Evolutionary conservation across 2,797 vertebrate species (phyloP), one percentile per base, ranked within the genome.

Genomic region (Naso thynnoides): DNA sequence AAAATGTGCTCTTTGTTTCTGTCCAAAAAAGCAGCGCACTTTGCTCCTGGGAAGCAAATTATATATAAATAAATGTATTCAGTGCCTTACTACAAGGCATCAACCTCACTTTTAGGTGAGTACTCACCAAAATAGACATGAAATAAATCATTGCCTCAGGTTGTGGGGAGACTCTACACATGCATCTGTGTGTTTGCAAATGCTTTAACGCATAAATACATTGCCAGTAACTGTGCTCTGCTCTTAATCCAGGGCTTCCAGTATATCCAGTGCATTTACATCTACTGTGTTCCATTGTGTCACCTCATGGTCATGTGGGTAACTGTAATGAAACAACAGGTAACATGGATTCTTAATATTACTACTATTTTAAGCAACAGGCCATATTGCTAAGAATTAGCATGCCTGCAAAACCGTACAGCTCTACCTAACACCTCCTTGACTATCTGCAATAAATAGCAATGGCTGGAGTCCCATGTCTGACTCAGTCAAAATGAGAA

Each of bases 381-480:
- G n/a, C 48, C 26, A 16, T 50, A 56, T 29, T 70, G 41, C 42
- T 57, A 39, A 49, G 45, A 65, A 49, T 57, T 41, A 58, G 33
- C 61, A 56, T 41, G 57, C 23, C 57, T 47, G 41, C 47, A 78
- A 60, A 78, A 47, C 89, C 90, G 84, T 88, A 91, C 90, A 81
- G 65, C 91, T 94, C 86, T 92, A 93, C 93, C 91, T 92, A 93
- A 95, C 93, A 91, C 92, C 80, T 45, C 56, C 67, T 89, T 91
- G 93, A 93, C 95, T 93, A 91, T 90, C 77, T 82, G 94, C 90
- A 94, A 93, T 93, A 95, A 96, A 96, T 93, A 94, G 94, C 92
- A 91, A 89, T 39, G 89, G 94, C 93, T 93, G 44, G 85, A 82
- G 91, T 96, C 95, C 93, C 86, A 94, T 94, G 95, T 95, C 93